phyloP scores from a whole-genome alignment of 2,113 vertebrate species.

The Gymnocephalus cernua region DNA sequence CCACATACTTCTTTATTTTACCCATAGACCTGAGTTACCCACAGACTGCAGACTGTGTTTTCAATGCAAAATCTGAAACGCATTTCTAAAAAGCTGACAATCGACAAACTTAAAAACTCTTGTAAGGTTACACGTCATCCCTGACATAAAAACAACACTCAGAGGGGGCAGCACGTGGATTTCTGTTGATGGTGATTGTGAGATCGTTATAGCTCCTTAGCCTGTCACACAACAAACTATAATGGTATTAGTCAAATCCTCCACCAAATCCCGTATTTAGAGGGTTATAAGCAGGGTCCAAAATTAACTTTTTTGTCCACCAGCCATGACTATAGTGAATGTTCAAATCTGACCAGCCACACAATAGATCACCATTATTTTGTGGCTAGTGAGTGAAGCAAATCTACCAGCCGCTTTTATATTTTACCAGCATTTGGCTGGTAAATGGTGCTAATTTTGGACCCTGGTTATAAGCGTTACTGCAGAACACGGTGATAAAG shows the following conservation, averaged over 20 bases:
- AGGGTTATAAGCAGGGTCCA: too few species aligned
- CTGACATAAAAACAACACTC: background rate
- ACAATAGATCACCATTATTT: too few species aligned
- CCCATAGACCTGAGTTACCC: background rate
- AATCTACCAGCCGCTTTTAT: too few species aligned
- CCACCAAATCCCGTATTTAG: slow-evolving; percentile 63
- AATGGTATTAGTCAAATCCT: slow-evolving; percentile 82
- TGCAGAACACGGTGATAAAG: slow-evolving; percentile 10
- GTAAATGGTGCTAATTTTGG: too few species aligned
- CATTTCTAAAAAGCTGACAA: too few species aligned
- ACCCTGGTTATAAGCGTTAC: too few species aligned
- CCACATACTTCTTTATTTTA: background rate
- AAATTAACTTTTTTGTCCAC: too few species aligned
- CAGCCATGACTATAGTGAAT: too few species aligned
- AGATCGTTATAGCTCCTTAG: slow-evolving; percentile 34
- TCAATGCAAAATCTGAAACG: background rate
- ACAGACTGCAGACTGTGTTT: background rate
- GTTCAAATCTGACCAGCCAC: too few species aligned
- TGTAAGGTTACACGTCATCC: background rate
- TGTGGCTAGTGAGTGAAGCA: too few species aligned
- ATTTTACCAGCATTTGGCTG: too few species aligned
- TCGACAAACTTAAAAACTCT: background rate
- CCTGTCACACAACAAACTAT: slow-evolving; percentile 37
- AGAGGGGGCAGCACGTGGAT: background rate
- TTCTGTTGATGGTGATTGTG: slow-evolving; percentile 10